A percentile compares a stretch with the other conserved stretches of the same genome.
These are phyloP conservation scores for Danio jaintianensis DNA, from an alignment of 2,797 vertebrate species.

Conservation along the genomic window DNA sequence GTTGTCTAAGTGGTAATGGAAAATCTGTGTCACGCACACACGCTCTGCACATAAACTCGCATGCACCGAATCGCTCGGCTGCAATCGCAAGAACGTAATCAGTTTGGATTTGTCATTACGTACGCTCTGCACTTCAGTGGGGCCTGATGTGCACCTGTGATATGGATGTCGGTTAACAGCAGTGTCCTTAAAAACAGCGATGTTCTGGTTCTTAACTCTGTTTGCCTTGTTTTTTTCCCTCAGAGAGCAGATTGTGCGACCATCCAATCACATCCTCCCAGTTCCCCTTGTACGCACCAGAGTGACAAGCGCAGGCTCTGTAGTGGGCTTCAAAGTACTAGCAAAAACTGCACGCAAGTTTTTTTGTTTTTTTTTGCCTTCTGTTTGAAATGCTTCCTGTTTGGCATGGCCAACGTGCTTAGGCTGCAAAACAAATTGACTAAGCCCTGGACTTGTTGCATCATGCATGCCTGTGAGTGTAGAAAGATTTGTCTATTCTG, in stretches of 20 bases:
- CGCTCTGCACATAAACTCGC: conserved; percentile 47
- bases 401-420: conserved; percentile 64
- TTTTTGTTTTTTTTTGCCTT: conserved; percentile 52
- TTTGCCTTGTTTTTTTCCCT: conserved; percentile 64
- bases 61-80: conserved; percentile 45
- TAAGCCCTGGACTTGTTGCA: conserved; percentile 59
- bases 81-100: conserved; percentile 68
- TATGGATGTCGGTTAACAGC: conserved; percentile 55
- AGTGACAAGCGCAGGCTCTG: conserved; percentile 53
- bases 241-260: conserved; percentile 56
- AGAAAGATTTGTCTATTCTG: conserved; percentile 32
- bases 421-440: conserved; percentile 69
- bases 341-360: conserved; percentile 57
- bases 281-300: conserved; percentile 49
- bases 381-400: conserved; percentile 68
- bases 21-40: conserved; percentile 72
- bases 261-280: conserved; percentile 44
- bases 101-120: conserved; percentile 70
- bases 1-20: conserved; percentile 72
- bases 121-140: conserved; percentile 58
- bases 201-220: conserved; percentile 51
- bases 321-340: conserved; percentile 57
- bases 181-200: conserved; percentile 56
- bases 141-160: conserved; percentile 56
- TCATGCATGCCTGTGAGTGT: conserved; percentile 41